These are phyloP conservation scores for Cepphus grylle DNA, from an alignment of 2,113 vertebrate genomes.

Conservation along the genomic window DNA sequence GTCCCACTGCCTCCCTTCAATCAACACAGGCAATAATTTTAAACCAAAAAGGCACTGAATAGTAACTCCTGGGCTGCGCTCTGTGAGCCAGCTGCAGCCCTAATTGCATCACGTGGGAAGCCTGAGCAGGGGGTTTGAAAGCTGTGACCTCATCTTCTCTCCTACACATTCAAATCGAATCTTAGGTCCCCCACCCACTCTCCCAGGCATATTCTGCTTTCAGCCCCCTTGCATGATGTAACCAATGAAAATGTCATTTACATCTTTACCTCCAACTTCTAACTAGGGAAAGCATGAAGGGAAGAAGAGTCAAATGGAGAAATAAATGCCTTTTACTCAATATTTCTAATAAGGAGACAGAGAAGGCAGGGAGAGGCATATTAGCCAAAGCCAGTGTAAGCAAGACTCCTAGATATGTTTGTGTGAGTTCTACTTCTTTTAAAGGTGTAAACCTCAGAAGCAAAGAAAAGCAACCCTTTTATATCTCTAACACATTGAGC, in stretches of 20 bases:
- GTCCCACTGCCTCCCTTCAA: background rate
- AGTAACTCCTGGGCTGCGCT: background rate
- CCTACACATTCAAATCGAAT: slow-evolving; percentile 30
- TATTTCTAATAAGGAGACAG: background rate
- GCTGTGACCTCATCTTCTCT: slow-evolving; percentile 49
- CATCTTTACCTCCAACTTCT: background rate
- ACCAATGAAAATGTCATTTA: slow-evolving; percentile 29
- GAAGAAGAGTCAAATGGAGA: background rate
- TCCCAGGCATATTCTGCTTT: background rate
- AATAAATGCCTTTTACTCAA: background rate
- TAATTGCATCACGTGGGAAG: slow-evolving; percentile 33
- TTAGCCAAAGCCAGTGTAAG: background rate
- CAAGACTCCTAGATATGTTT: background rate
- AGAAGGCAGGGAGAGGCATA: background rate
- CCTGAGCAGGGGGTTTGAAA: background rate
- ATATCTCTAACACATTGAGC: background rate
- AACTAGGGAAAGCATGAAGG: background rate
- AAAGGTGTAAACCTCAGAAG: background rate
- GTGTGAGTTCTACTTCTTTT: background rate
- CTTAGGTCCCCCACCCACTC: slow-evolving; percentile 26
- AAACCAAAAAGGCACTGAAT: background rate
- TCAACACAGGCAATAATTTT: slow-evolving; percentile 19
- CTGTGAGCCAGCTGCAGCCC: slow-evolving; percentile 8
- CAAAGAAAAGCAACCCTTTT: background rate
- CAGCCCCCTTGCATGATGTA: slow-evolving; percentile 30